Evolutionary conservation across 2,113 vertebrate genomes (phyloP), one percentile per base, ranked within the genome.

Genomic region (Girardinichthys multiradiatus): DNA sequence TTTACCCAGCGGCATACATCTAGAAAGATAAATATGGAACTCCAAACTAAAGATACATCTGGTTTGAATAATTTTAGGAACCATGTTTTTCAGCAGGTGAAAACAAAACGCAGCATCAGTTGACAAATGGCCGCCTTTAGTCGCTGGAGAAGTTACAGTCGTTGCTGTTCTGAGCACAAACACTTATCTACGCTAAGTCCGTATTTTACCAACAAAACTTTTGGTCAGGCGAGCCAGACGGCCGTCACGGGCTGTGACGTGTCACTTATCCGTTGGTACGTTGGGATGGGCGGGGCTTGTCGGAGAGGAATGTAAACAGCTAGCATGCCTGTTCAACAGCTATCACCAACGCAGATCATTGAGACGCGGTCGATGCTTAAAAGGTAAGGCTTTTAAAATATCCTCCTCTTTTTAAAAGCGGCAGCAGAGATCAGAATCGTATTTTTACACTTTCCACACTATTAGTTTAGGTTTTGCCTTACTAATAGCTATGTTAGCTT

Each of bases 251-350:
- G 45, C n/a, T 68, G 51, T 57, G 29, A 35, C 51, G 48, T 57
- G 13, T 5, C 42, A 35, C 6, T 24, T 15, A 17, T 4, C 4
- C 6, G 24, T 68, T 33, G 29, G 42, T 30, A 33, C 30, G 19
- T 30, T 15, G 60, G 9, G 7, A 31, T 83, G 71, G 87, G 84
- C 74, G 82, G 58, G 72, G 82, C 66, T 12, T 42, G 21, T 33
- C 35, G 26, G 37, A 33, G 19, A 58, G 24, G 54, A 69, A 85
- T 76, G 87, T 89, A 89, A 89, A 87, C 85, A 89, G 80, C 70
- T 86, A 86, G 68, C 80, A 85, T 80, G 80, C 4, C 31, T 62
- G 57, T 35, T 48, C 15, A 69, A 3, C 28, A 59, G 29, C 54
- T 58, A 37, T 1, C 59, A 31, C 6, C 42, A n/a, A 58, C 57